These are phyloP conservation scores for Stenurella melanura DNA, from an alignment of 2,888 invertebrate genomes.

Conservation along the genomic window DNA sequence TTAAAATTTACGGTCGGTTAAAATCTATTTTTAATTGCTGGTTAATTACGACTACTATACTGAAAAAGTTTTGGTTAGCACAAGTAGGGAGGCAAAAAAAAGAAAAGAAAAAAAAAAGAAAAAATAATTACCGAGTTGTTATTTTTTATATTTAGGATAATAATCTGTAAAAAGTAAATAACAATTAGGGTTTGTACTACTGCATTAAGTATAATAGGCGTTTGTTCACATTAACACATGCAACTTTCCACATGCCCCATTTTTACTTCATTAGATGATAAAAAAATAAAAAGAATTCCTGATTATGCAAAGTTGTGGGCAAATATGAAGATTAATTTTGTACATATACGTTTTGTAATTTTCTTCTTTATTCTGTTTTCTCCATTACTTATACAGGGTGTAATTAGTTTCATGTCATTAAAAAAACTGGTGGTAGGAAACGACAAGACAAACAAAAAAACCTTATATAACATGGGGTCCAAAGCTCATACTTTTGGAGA, in stretches of 20 bases:
- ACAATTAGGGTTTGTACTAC: not conserved
- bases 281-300: not conserved
- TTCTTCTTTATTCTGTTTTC: no score
- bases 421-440: no score
- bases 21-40: not conserved
- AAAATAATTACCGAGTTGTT: conserved; percentile 23
- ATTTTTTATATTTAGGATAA: conserved; percentile 26
- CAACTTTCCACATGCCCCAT: conserved; percentile 13
- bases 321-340: no score
- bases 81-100: not conserved
- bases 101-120: not conserved
- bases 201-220: not conserved
- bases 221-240: not conserved
- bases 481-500: no score
- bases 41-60: conserved; percentile 7
- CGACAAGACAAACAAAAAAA: no score
- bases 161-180: conserved; percentile 28
- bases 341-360: no score
- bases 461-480: no score
- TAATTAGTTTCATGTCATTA: no score
- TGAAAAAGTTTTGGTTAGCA: conserved; percentile 12
- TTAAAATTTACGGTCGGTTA: not conserved
- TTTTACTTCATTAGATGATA: not conserved
- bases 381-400: no score
- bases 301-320: no score